phyloP scores from a whole-genome alignment of 2,797 vertebrate genomes.

The Lepus oiostolus region DNA sequence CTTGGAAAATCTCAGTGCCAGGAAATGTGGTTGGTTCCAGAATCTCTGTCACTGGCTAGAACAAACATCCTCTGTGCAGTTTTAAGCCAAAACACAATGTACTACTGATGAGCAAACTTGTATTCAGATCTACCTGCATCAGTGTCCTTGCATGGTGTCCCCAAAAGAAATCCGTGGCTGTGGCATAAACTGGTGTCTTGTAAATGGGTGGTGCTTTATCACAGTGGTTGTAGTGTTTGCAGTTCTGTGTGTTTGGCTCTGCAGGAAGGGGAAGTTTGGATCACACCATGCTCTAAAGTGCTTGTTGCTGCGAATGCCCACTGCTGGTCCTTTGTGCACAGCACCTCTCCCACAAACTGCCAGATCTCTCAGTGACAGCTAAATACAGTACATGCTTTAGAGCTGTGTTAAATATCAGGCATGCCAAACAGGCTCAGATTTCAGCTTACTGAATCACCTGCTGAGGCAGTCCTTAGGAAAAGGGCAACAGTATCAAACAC shows the following conservation, averaged over 20 bases:
- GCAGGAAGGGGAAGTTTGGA: conserved; percentile 14
- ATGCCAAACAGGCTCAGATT: conserved; percentile 67
- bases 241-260: conserved; percentile 21
- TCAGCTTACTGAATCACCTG: conserved; percentile 69
- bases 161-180: neutral
- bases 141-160: neutral
- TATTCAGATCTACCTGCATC: conserved; percentile 58
- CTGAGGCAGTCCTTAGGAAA: conserved; percentile 16
- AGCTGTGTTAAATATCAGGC: conserved; percentile 79
- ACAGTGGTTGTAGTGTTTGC: neutral
- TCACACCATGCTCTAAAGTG: conserved; percentile 49
- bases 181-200: conserved; percentile 14
- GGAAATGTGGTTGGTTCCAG: neutral
- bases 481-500: conserved; percentile 44
- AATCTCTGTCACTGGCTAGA: neutral
- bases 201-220: conserved; percentile 41
- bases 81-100: conserved; percentile 22
- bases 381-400: conserved; percentile 59
- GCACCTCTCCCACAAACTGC: conserved; percentile 73
- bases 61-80: conserved; percentile 2
- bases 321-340: conserved; percentile 55
- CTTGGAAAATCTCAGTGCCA: neutral
- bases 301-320: conserved; percentile 61
- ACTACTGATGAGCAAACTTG: conserved; percentile 47
- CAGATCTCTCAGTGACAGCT: conserved; percentile 75